Evolutionary conservation across 2,113 vertebrate genomes (phyloP).

Genomic region (Triplophysa dalaica): DNA sequence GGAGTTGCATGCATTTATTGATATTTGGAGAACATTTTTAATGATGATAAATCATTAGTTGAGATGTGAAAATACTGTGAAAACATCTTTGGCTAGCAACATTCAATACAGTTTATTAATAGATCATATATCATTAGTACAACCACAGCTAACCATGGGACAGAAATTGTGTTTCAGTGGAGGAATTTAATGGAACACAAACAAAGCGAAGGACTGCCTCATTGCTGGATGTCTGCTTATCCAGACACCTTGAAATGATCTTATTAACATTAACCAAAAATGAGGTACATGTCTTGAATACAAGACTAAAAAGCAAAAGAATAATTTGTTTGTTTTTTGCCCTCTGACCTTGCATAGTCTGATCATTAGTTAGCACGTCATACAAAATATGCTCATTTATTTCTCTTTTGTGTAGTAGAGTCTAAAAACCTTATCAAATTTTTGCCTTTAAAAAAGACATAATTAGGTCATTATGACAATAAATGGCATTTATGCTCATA

Average conservation of each 20-base stretch:
- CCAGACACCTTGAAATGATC: not conserved
- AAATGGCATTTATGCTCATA: not conserved
- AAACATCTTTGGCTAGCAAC: not conserved
- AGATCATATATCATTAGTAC: not conserved
- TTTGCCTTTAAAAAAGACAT: not conserved
- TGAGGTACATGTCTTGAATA: not conserved
- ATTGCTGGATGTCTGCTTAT: not conserved
- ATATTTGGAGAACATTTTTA: not conserved
- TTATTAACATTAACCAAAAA: not conserved
- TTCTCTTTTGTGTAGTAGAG: not conserved
- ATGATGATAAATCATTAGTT: not conserved
- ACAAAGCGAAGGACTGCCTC: no score
- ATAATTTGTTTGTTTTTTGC: no score
- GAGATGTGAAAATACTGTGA: not conserved
- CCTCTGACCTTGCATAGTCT: not conserved
- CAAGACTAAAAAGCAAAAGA: no score
- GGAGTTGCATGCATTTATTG: not conserved
- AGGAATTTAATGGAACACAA: no score
- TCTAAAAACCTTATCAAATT: not conserved
- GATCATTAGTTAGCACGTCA: not conserved
- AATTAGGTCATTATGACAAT: not conserved
- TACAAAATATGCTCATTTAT: not conserved
- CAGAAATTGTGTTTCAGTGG: not conserved
- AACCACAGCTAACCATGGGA: not conserved
- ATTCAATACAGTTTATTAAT: not conserved